Base-by-base conservation (phyloP, 2,797 vertebrate species). In the Botia almorhae region DNA sequence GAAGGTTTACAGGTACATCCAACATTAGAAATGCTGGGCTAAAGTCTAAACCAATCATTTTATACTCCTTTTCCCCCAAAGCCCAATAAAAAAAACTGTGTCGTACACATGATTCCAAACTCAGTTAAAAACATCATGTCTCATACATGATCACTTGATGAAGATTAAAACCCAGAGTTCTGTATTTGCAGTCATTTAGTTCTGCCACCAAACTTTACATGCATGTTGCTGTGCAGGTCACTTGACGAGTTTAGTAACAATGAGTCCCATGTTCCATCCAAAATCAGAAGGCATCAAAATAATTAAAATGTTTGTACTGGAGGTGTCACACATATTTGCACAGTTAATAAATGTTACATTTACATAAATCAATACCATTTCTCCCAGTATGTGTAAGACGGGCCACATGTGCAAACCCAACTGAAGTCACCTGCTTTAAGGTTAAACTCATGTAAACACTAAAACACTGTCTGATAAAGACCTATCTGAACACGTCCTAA, bases 381-480 rank as follows among this genome's bases (percentile, higher is more conserved):
- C 29, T 79, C 77, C 69, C 36, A 65, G 72, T 43, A 21, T 48
- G 23, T 79, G 29, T 71, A 21, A 61, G 43, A 71, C 33, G 29
- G 56, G 56, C 8, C 39, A 46, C 68, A 64, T 70, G 58, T 60
- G 50, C 56, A 71, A 64, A 51, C 29, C 12, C 7, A 61, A 68
- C 64, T 58, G 3, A 21, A n/a, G 12, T n/a, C 23, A 72, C 77
- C 77, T 78, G 76, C 76, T 79, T 39, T 17, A 72, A 64, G 29
- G n/a, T 26, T 46, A 79, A 65, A 78, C 55, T 4, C 17, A 76
- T 23, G 55, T 70, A 61, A 78, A 78, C 76, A 61, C 23, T 78
- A 69, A 68, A 70, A 78, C 69, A 78, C 67, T 78, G 56, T 78
- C 76, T 23, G 76, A 55, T 78, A 78, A 70, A 53, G 39, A 69